phyloP scores from a whole-genome alignment of 2,113 vertebrate species.

The Hemibagrus wyckioides region DNA sequence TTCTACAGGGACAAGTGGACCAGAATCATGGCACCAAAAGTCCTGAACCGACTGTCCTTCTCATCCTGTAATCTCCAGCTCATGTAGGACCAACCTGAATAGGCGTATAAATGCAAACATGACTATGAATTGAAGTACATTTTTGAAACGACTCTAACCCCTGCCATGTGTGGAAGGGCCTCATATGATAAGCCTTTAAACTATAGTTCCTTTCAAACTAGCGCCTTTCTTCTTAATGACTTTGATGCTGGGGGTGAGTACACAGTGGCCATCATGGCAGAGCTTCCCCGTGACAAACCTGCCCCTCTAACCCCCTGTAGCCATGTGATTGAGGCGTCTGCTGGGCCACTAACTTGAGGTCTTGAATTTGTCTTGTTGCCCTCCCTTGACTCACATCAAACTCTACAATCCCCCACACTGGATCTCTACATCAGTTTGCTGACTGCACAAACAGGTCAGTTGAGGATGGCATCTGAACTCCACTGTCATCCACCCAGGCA shows the following conservation, averaged over 20 bases:
- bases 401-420: not conserved
- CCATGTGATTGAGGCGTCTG: not conserved
- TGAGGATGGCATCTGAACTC: not conserved
- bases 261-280: not conserved
- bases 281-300: not conserved
- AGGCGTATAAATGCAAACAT: not conserved
- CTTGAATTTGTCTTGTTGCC: not conserved
- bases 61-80: not conserved
- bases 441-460: not conserved
- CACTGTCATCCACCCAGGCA: not conserved
- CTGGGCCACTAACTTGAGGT: not conserved
- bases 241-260: not conserved
- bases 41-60: not conserved
- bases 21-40: not conserved
- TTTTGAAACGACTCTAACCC: not conserved
- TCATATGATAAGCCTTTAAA: not conserved
- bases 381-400: not conserved
- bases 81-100: not conserved
- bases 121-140: not conserved
- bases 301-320: not conserved
- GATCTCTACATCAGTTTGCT: not conserved
- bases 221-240: not conserved
- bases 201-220: not conserved
- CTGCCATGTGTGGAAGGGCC: not conserved
- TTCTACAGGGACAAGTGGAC: not conserved